Conservation (phyloP, 2,797 vertebrate genomes). For the Scolopax rusticola region DNA sequence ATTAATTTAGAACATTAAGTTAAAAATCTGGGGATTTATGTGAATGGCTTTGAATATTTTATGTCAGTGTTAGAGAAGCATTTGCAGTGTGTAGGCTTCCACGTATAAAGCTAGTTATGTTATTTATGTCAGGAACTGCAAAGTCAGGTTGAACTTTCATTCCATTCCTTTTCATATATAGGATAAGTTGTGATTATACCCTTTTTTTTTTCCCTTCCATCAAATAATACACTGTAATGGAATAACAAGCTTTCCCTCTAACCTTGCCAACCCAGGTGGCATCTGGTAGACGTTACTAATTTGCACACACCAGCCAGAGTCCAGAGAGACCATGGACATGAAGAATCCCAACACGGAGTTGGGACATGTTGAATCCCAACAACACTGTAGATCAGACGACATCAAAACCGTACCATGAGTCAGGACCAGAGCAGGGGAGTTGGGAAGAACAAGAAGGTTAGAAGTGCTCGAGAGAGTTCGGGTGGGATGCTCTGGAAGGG, state of each 20-base stretch:
- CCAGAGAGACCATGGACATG: background rate
- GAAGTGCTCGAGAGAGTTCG: background rate
- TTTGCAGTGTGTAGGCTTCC: background rate
- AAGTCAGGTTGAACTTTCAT: background rate
- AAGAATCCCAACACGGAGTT: background rate
- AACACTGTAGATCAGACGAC: background rate
- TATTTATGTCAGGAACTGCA: background rate
- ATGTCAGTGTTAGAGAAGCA: background rate
- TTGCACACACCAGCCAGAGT: background rate
- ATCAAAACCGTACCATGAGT: background rate
- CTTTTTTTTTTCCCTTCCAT: background rate
- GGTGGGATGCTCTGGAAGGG: background rate
- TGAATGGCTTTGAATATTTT: background rate
- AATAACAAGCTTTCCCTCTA: background rate
- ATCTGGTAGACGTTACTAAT: background rate
- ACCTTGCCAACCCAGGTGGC: accelerated
- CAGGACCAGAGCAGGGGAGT: background rate
- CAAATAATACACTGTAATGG: background rate
- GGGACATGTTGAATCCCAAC: too few relatives aligned
- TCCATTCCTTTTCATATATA: background rate
- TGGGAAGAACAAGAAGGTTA: background rate
- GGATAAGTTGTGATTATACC: background rate
- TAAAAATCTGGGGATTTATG: background rate
- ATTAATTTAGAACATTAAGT: background rate
- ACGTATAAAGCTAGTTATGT: background rate